phyloP scores from a whole-genome alignment of 2,113 vertebrate species.

The Tenebrosternarchus preto region DNA sequence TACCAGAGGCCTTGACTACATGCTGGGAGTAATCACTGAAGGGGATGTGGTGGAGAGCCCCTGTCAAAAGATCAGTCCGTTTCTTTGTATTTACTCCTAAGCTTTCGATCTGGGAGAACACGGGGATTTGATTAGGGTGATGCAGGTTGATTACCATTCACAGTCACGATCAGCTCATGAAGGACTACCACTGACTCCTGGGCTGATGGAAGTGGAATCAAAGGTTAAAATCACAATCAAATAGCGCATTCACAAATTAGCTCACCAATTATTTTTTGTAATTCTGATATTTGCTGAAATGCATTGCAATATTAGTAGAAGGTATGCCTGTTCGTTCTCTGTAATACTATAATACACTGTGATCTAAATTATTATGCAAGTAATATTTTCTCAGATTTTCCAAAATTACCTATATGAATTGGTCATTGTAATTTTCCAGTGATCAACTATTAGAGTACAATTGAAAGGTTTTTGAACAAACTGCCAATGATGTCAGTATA shows the following conservation, averaged over 20 bases:
- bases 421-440: too few relatives aligned
- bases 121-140: constrained; percentile 30
- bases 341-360: not conserved
- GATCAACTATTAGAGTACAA: not conserved
- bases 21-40: constrained; percentile 18
- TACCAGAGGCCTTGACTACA: not conserved
- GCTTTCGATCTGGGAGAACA: constrained; percentile 16
- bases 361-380: too few relatives aligned
- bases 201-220: not conserved
- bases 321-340: not conserved
- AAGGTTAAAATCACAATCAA: not conserved
- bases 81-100: constrained; percentile 9
- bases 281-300: not conserved
- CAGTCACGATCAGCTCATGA: constrained; percentile 12
- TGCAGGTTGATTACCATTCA: constrained; percentile 24
- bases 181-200: not conserved
- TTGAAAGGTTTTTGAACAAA: not conserved
- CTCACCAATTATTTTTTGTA: not conserved
- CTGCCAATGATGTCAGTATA: not conserved
- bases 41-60: not conserved
- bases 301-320: not conserved
- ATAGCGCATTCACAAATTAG: not conserved
- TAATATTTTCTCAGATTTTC: too few relatives aligned
- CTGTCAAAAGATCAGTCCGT: not conserved
- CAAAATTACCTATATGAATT: too few relatives aligned